Conservation (phyloP, 1,140 invertebrate species). For the Euwallacea similis region DNA sequence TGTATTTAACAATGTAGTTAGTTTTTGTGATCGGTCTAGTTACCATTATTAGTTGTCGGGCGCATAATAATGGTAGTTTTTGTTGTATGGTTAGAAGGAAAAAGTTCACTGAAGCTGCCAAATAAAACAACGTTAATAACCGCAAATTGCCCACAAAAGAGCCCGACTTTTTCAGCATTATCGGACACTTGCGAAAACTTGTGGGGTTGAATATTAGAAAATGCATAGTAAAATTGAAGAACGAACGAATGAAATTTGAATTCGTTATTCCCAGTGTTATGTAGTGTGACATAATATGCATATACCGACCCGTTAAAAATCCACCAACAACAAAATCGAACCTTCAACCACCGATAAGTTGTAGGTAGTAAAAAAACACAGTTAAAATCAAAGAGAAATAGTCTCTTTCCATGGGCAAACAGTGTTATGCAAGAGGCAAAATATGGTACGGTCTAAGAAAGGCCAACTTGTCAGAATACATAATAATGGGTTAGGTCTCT, state of each 20-base stretch:
- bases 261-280: too few relatives aligned
- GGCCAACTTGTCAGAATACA: constrained; percentile 42
- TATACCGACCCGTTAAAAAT: too few relatives aligned
- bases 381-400: constrained; percentile 19
- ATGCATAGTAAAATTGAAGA: too few relatives aligned
- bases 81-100: too few relatives aligned
- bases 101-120: too few relatives aligned
- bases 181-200: too few relatives aligned
- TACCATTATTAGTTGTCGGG: constrained; percentile 1
- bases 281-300: too few relatives aligned
- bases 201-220: too few relatives aligned
- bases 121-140: too few relatives aligned
- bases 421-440: constrained; percentile 36
- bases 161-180: too few relatives aligned
- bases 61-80: background rate
- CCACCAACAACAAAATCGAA: background rate
- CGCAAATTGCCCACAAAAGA: too few relatives aligned
- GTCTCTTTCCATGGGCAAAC: constrained; percentile 8
- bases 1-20: constrained; percentile 16
- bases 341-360: background rate
- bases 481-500: constrained; percentile 50
- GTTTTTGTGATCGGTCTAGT: constrained; percentile 16
- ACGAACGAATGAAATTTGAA: too few relatives aligned
- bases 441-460: constrained; percentile 36
- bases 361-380: background rate